Base-by-base conservation (phyloP, 2,888 invertebrate species). In the Megaustenia siamemsis region DNA sequence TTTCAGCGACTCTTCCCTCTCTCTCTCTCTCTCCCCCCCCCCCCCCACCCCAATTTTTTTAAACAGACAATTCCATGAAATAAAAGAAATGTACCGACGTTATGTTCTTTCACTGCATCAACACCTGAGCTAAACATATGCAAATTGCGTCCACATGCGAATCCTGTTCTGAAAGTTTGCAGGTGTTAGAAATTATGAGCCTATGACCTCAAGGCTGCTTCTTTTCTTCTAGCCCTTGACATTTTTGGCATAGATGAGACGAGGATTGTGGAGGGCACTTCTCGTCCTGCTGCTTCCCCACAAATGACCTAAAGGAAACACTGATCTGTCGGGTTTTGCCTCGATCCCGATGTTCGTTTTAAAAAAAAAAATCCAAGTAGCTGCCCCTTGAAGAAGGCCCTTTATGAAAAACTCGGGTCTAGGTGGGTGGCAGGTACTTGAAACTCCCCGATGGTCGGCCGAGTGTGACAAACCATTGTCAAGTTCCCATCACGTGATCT, bases 381-480 rank as follows among this genome's bases (percentile, higher is more conserved):
- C 66, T 32, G 45, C 66, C 49, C 32, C 28, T 45, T 32, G 32
- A 28, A 43, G 79, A 66, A 38, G 53, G 1, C 12, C 21, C 69
- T 28, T 78, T 53, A 18, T 32, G 49, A 38, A 15, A 69, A 18
- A 53, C 49, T 24, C 49, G n/a, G 4, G n/a, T 18, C 82, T n/a
- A 38, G 49, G 83, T 83, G 83, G 83, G 83, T 83, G 83, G 83
- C 45, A 77, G 40, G 38, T 56, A 76, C 77, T 83, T 35, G 45
- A 77, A 28, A 49, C 45, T 40, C 24, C 60, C 10, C 2, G 15
- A 21, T 56, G 35, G 60, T 43, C 6, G 45, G 28, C 38, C 24
- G 28, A 49, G 63, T 76, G 71, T 83, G 77, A 83, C 77, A 83
- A 83, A 76, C 69, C 66, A 83, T 75, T 76, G 49, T 66, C 32